phyloP scores from a whole-genome alignment of 53 echinoderm and acorn worm genomes.

The Luidia sarsii region DNA sequence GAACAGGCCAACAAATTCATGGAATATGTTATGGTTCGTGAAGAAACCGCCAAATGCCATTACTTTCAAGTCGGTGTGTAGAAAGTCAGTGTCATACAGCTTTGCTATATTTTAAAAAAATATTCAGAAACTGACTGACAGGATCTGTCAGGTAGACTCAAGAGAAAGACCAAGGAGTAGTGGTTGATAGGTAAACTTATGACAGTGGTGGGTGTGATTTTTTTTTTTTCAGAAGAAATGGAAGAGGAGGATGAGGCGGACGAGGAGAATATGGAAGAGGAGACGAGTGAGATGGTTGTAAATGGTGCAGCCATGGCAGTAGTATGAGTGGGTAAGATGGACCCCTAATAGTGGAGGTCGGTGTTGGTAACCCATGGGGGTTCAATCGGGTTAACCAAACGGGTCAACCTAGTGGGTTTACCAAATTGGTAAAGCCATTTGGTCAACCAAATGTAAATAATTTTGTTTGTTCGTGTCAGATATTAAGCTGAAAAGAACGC shows the following conservation, averaged over 20 bases:
- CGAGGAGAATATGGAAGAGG: conserved; percentile 22
- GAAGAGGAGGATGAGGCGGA: conserved; percentile 33
- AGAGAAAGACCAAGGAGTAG: neutral
- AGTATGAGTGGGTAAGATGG: neutral
- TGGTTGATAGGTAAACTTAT: neutral
- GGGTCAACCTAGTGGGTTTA: no score
- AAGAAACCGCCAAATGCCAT: neutral
- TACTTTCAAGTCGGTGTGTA: neutral
- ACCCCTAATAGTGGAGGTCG: no score
- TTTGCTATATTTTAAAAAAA: neutral
- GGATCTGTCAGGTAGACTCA: neutral
- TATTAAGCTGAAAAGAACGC: conserved; percentile 40
- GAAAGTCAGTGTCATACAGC: neutral
- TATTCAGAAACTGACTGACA: neutral
- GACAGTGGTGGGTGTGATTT: neutral
- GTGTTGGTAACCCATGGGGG: no score
- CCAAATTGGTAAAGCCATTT: no score
- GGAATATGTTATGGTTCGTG: no score
- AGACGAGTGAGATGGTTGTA: neutral
- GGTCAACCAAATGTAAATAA: no score
- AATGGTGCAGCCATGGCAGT: conserved; percentile 10
- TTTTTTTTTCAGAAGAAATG: conserved; percentile 38
- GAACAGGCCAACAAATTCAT: no score
- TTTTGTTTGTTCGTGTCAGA: no score
- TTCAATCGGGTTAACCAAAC: no score